phyloP scores from a whole-genome alignment of 2,113 vertebrate genomes.

The Progne subis region DNA sequence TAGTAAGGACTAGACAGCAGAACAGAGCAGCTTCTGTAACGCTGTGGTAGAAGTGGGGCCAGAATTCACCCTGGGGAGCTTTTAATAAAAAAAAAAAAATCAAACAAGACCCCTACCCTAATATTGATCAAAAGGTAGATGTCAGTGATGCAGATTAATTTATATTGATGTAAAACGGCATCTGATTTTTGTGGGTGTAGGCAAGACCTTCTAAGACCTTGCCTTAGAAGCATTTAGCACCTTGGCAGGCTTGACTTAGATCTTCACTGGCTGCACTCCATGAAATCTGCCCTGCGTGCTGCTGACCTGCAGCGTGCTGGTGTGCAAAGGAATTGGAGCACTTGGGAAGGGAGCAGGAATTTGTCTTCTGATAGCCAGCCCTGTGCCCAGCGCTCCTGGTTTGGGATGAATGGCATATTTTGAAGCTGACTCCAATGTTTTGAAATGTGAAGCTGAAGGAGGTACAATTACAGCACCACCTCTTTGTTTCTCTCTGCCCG shows the following conservation, averaged over 20 bases:
- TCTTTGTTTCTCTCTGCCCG: slow-evolving; percentile 1
- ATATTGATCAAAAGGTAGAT: neutral
- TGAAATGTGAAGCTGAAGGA: slow-evolving; percentile 47
- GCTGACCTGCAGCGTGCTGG: neutral
- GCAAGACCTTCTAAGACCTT: neutral
- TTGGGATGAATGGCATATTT: slow-evolving; percentile 42
- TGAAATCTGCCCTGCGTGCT: neutral
- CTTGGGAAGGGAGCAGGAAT: neutral
- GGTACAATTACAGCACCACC: slow-evolving; percentile 7
- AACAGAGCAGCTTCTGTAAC: slow-evolving; percentile 24
- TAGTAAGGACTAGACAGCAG: neutral
- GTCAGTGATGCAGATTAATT: neutral
- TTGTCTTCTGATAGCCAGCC: neutral
- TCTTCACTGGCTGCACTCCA: neutral
- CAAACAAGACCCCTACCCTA: neutral
- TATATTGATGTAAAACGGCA: neutral
- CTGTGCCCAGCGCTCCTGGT: neutral
- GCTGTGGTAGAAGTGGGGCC: neutral
- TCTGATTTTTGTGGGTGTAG: neutral
- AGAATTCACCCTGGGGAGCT: neutral
- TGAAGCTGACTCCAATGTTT: slow-evolving; percentile 21
- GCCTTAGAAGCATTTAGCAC: neutral
- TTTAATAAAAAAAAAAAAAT: neutral
- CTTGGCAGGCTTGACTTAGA: neutral
- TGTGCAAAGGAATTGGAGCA: neutral